phyloP scores from a whole-genome alignment of 1,140 invertebrate species.

The Drosophila dunni region DNA sequence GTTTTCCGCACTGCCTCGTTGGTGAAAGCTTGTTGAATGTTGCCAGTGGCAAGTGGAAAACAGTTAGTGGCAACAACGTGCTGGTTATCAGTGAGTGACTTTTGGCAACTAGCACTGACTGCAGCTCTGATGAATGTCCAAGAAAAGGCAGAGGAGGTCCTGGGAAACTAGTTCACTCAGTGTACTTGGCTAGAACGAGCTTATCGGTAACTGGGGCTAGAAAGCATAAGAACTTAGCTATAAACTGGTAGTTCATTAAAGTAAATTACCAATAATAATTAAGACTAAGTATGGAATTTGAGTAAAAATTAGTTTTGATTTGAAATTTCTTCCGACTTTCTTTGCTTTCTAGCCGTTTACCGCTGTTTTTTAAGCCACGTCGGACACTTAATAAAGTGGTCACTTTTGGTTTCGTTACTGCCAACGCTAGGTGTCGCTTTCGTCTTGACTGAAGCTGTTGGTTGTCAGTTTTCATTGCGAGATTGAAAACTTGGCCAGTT shows the following conservation, averaged over 20 bases:
- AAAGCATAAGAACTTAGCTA: too few species aligned
- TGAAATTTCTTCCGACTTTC: too few species aligned
- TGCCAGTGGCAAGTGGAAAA: constrained; percentile 8
- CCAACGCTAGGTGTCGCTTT: constrained; percentile 29
- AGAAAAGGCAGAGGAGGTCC: not conserved
- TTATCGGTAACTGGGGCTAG: too few species aligned
- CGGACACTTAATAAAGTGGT: not conserved
- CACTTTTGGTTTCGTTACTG: constrained; percentile 1
- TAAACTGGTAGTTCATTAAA: too few species aligned
- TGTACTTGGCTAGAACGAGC: not conserved
- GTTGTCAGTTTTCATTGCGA: constrained; percentile 32
- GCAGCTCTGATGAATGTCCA: constrained; percentile 25
- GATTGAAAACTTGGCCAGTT: constrained; percentile 43
- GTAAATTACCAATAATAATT: too few species aligned
- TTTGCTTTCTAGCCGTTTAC: not conserved
- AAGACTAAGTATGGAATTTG: too few species aligned
- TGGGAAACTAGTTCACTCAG: not conserved
- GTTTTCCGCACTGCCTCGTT: constrained; percentile 55
- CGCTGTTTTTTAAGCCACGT: not conserved
- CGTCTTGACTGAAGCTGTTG: constrained; percentile 6
- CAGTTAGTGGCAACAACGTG: not conserved
- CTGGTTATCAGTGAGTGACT: constrained; percentile 58
- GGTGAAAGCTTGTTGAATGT: constrained; percentile 61
- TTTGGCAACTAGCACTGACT: constrained; percentile 28
- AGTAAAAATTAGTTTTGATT: too few species aligned